These are phyloP conservation scores for Motacilla tschutschensis DNA, from an alignment of 2,113 vertebrate genomes.

Conservation along the genomic window DNA sequence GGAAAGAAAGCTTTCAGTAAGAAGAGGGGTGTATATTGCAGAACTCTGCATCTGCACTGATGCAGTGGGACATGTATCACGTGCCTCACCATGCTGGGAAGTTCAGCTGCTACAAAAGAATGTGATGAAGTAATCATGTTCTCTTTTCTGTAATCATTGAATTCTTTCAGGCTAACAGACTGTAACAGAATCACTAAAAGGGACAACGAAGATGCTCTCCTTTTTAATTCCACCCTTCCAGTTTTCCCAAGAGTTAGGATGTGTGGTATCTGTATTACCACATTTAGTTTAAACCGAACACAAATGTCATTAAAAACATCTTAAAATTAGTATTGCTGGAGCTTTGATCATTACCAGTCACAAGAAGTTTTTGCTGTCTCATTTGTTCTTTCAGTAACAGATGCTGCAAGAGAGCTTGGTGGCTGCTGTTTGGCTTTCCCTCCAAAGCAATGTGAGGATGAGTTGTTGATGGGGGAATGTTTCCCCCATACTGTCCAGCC, in stretches of 20 bases:
- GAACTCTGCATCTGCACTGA: background rate
- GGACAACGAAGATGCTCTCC: background rate
- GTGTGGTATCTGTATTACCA: background rate
- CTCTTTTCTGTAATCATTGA: slow-evolving; percentile 13
- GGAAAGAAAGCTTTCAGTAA: background rate
- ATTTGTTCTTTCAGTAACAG: slow-evolving; percentile 95
- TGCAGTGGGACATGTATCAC: background rate
- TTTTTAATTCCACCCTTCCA: background rate
- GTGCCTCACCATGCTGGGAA: background rate
- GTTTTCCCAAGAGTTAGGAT: background rate
- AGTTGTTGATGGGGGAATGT: slow-evolving; percentile 69
- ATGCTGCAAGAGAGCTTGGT: slow-evolving; percentile 95
- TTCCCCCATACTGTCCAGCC: slow-evolving; percentile 83
- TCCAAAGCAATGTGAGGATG: slow-evolving; percentile 82
- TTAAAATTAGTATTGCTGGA: background rate
- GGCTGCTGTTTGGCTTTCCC: slow-evolving; percentile 91
- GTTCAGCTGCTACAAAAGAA: slow-evolving; percentile 34
- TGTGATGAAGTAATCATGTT: slow-evolving; percentile 50
- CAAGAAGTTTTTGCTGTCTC: slow-evolving; percentile 92
- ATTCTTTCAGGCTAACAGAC: slow-evolving; percentile 14
- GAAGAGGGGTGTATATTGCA: background rate
- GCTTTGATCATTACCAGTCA: slow-evolving; percentile 78
- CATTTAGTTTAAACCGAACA: background rate
- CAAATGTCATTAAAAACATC: background rate
- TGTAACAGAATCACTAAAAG: background rate